Percentiles rank a stretch among this genome's conserved stretches.
Evolutionary conservation across 2,888 invertebrate genomes (phyloP).

Genomic region (Ischnus inquisitorius): DNA sequence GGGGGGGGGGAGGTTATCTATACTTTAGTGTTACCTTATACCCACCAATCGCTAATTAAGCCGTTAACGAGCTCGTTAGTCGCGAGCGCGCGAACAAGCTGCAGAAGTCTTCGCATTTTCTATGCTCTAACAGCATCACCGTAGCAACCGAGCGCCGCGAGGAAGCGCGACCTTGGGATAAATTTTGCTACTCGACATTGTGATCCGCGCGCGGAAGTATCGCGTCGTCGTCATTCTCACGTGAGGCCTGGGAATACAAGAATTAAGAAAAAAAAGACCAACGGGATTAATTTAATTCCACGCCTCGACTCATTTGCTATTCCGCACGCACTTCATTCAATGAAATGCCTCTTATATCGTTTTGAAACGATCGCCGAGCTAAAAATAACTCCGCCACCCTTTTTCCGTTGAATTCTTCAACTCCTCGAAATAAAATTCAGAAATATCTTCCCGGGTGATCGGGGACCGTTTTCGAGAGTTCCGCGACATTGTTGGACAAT

Average conservation of each 20-base stretch:
- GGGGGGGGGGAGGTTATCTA: conserved; percentile 4
- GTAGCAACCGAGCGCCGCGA: conserved; percentile 10
- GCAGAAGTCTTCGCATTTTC: conserved; percentile 49
- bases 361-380: background rate
- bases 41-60: conserved; percentile 66
- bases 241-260: background rate
- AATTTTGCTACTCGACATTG: conserved; percentile 9
- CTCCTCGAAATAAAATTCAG: background rate
- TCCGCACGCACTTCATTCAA: background rate
- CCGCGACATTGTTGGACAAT: no score
- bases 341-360: conserved; percentile 18
- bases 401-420: background rate
- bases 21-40: conserved; percentile 33
- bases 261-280: background rate
- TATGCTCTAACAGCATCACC: conserved; percentile 39
- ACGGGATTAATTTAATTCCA: background rate
- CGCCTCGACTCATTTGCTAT: background rate
- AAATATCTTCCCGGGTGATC: background rate
- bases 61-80: conserved; percentile 70
- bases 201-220: conserved; percentile 21
- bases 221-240: conserved; percentile 27
- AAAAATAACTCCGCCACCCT: no score
- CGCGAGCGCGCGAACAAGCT: conserved; percentile 55
- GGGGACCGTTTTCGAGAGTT: background rate
- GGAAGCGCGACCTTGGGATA: conserved; percentile 44